Evolutionary conservation across 2,888 invertebrate genomes (phyloP).

Genomic region (Panzeria rudis): DNA sequence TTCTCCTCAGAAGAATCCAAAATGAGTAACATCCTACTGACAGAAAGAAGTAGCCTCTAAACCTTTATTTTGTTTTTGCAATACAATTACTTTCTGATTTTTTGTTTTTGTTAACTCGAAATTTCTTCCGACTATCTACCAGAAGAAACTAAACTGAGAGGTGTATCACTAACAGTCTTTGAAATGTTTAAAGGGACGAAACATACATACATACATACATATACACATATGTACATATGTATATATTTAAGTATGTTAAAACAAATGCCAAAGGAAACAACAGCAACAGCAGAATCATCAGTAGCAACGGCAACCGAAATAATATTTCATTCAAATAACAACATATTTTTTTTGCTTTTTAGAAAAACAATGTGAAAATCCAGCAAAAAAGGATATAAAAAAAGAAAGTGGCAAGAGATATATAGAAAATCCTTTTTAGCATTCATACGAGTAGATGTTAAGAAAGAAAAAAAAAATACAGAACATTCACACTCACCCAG

Average conservation of each 20-base stretch:
- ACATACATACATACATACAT: neutral
- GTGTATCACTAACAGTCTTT: no score
- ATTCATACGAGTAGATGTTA: slow-evolving; percentile 59
- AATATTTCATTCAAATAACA: slow-evolving; percentile 59
- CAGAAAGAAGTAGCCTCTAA: no score
- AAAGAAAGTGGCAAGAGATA: slow-evolving; percentile 39
- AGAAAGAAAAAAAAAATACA: slow-evolving; percentile 35
- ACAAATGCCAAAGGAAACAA: slow-evolving; percentile 35
- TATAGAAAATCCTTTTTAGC: slow-evolving; percentile 61
- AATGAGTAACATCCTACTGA: no score
- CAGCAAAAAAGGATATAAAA: neutral
- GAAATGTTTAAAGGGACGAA: neutral
- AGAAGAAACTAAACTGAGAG: neutral
- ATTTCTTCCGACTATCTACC: neutral
- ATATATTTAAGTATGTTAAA: no score
- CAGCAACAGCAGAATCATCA: slow-evolving; percentile 29
- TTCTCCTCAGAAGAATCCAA: no score
- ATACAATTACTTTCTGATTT: no score
- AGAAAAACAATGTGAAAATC: slow-evolving; percentile 33
- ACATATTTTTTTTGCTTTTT: slow-evolving; percentile 17
- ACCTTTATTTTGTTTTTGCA: no score
- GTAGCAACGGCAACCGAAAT: slow-evolving; percentile 48
- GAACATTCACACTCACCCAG: neutral
- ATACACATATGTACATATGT: no score
- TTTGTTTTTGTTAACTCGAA: no score